Conservation (phyloP, 2,113 vertebrate genomes). For the Cettia cetti region DNA sequence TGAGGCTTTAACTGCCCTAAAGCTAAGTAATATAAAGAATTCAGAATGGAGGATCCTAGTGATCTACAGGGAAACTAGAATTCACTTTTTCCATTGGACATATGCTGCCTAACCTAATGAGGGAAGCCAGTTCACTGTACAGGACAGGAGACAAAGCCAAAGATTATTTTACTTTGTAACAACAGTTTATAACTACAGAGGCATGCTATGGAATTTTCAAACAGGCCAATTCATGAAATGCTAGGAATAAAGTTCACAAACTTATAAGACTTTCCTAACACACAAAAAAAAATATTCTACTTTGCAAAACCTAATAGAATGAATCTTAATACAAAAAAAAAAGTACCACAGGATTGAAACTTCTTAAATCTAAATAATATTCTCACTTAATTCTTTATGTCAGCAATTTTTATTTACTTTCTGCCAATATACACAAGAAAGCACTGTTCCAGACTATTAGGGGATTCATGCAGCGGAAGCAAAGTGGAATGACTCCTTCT, state of each 20-base stretch:
- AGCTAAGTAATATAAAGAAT: constrained; percentile 55
- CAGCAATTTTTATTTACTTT: constrained; percentile 47
- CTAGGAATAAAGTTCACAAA: neutral
- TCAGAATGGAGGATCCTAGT: constrained; percentile 29
- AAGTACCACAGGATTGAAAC: neutral
- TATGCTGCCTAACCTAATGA: neutral
- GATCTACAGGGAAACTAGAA: constrained; percentile 43
- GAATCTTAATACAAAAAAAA: neutral
- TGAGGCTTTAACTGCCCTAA: constrained; percentile 53
- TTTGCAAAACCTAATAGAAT: neutral
- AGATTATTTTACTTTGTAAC: constrained; percentile 11
- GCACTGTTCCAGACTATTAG: constrained; percentile 25
- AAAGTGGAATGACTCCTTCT: constrained; percentile 32
- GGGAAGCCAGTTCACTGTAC: neutral
- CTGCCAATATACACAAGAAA: neutral
- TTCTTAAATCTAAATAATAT: neutral
- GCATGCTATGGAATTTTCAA: neutral
- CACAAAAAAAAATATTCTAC: neutral
- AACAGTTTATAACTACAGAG: neutral
- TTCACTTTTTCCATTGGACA: neutral
- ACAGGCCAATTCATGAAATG: neutral
- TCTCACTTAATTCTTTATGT: constrained; percentile 10
- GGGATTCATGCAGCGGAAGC: neutral
- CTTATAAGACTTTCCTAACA: neutral
- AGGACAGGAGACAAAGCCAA: neutral